A percentile compares a stretch with the other conserved stretches of the same genome.
These are phyloP conservation scores for Aix galericulata DNA, from an alignment of 2,113 vertebrate genomes.

Conservation along the genomic window DNA sequence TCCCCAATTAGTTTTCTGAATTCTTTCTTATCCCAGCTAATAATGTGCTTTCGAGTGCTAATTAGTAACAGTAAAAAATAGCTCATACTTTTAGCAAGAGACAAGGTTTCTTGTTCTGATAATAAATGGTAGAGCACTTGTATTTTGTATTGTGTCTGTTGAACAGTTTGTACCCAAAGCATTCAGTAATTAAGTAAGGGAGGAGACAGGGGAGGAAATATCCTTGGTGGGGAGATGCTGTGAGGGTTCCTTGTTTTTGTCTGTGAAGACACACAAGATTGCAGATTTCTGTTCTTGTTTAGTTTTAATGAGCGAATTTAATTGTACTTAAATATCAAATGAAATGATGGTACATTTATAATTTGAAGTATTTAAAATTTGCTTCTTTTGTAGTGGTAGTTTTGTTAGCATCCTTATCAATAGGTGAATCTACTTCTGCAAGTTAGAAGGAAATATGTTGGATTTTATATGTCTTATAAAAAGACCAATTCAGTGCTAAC, in stretches of 20 bases:
- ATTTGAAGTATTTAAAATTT: neutral
- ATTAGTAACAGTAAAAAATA: conserved; percentile 8
- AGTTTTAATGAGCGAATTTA: conserved; percentile 14
- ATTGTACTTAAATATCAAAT: conserved; percentile 8
- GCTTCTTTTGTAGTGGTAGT: neutral
- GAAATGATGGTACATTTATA: neutral
- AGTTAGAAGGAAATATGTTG: neutral
- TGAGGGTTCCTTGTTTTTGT: conserved; percentile 27
- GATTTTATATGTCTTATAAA: neutral
- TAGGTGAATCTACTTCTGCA: neutral
- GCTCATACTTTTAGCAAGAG: neutral
- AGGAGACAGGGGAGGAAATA: neutral
- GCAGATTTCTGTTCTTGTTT: neutral
- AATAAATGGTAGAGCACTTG: neutral
- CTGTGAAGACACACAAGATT: neutral
- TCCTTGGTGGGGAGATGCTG: neutral
- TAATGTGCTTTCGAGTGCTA: neutral
- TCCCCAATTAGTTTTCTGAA: neutral
- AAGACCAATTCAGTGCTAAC: neutral
- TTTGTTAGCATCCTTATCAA: neutral
- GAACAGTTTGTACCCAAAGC: conserved; percentile 2
- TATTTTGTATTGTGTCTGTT: conserved; percentile 4
- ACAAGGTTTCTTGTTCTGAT: neutral
- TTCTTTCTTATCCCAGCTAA: neutral
- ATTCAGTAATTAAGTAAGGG: neutral